Evolutionary conservation across 2,797 vertebrate genomes (phyloP).

Genomic region (Tragopan temminckii): DNA sequence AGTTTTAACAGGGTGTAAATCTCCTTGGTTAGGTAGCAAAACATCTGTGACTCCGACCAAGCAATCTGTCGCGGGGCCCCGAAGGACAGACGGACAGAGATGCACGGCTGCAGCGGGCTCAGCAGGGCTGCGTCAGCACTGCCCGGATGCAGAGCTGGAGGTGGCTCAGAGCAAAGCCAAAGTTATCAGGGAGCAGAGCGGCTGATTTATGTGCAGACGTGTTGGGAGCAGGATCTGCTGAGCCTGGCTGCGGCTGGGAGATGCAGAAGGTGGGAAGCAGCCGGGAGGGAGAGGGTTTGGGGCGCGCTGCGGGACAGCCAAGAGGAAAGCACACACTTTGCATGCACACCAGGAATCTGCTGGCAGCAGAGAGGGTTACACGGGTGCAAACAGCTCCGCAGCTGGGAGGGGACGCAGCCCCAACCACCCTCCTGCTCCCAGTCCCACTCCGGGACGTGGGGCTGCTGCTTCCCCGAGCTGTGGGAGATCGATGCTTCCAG

Average conservation of each 20-base stretch:
- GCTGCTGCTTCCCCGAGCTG: rapidly evolving
- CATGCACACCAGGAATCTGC: not conserved
- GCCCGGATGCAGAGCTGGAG: not conserved
- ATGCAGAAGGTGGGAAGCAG: not conserved
- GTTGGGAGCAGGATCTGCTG: not conserved
- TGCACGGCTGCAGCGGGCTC: not conserved
- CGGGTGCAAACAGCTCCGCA: rapidly evolving
- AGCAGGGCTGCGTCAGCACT: not conserved
- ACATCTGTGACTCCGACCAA: not conserved
- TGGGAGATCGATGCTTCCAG: not conserved
- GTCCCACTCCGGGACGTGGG: not conserved
- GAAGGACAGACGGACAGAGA: not conserved
- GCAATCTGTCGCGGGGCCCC: not conserved
- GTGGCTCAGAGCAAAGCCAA: not conserved
- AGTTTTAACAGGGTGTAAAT: conserved; percentile 36
- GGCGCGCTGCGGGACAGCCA: not conserved
- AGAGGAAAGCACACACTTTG: not conserved
- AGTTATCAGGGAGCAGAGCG: not conserved
- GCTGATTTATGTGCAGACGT: not conserved
- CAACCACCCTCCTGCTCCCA: not conserved
- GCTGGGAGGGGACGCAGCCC: not conserved
- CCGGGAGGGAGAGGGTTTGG: not conserved
- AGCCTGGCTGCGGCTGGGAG: not conserved
- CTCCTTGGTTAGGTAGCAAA: conserved; percentile 11
- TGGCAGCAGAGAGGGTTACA: not conserved